Conservation (phyloP, 2,797 vertebrate species). For the Xenentodon cancila region DNA sequence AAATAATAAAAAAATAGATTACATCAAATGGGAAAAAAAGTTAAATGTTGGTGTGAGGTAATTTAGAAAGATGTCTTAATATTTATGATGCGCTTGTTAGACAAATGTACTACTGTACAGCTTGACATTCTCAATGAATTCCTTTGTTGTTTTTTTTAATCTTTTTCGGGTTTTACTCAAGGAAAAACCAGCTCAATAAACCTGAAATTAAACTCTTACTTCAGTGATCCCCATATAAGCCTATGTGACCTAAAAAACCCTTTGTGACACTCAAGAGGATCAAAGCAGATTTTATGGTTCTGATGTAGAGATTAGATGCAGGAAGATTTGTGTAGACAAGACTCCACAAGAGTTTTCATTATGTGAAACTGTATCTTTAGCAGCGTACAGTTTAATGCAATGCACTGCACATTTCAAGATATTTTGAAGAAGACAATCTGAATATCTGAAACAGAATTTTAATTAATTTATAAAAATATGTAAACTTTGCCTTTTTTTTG, state of each 20-base stretch:
- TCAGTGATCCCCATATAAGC: constrained; percentile 9
- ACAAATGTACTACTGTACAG: neutral
- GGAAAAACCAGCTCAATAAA: neutral
- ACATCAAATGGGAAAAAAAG: too few species aligned
- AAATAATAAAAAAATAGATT: too few species aligned
- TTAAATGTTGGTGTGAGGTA: too few species aligned
- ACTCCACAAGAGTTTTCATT: neutral
- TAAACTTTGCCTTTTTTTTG: too few species aligned
- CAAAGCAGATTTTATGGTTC: constrained; percentile 2
- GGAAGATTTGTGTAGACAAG: neutral
- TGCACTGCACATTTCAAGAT: too few species aligned
- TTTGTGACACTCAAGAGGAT: constrained; percentile 24
- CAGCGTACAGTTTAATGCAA: too few species aligned
- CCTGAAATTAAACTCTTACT: neutral
- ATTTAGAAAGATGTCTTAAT: too few species aligned
- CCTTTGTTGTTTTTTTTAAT: neutral
- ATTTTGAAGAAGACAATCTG: too few species aligned
- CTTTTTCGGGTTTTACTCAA: neutral
- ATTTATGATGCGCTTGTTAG: neutral
- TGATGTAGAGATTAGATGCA: constrained; percentile 17
- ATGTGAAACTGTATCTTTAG: neutral
- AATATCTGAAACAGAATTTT: too few species aligned
- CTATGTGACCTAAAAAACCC: constrained; percentile 1
- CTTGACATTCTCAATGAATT: neutral
- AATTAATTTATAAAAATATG: too few species aligned